Conservation (phyloP, 2,888 invertebrate species). For the Drosophila prostipennis region DNA sequence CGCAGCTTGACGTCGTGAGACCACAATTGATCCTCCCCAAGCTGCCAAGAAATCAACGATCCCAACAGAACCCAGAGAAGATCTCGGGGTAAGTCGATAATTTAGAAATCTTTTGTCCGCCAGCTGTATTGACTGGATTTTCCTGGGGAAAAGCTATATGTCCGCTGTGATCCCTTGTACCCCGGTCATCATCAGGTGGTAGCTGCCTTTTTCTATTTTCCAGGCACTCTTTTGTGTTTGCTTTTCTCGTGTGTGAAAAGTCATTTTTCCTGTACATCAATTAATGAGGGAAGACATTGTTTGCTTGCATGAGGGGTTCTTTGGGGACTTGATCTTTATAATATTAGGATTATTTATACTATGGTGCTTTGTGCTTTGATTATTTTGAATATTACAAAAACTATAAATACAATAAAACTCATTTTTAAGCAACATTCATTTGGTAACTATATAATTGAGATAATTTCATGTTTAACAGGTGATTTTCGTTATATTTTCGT, state of each 20-base stretch:
- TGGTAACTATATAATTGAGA: no score
- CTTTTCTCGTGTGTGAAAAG: slow-evolving; percentile 55
- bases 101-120: slow-evolving; percentile 67
- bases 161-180: slow-evolving; percentile 11
- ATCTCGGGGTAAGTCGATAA: slow-evolving; percentile 47
- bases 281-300: slow-evolving; percentile 36
- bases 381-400: neutral
- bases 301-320: slow-evolving; percentile 1
- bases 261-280: slow-evolving; percentile 34
- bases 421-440: no score
- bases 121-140: slow-evolving; percentile 13
- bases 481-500: no score
- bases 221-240: slow-evolving; percentile 36
- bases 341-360: neutral
- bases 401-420: neutral
- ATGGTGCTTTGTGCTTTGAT: neutral
- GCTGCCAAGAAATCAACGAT: slow-evolving; percentile 15
- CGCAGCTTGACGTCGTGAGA: slow-evolving; percentile 69
- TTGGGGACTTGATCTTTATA: neutral
- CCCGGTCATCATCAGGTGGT: slow-evolving; percentile 27
- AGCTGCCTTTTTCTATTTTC: slow-evolving; percentile 12
- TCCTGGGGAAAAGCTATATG: slow-evolving; percentile 22
- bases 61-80: neutral
- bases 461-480: neutral
- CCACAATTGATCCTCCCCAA: slow-evolving; percentile 70